A percentile compares a stretch with the other conserved stretches of the same genome.
phyloP scores from a whole-genome alignment of 1,140 invertebrate species.

The Drosophila nigrodunni region DNA sequence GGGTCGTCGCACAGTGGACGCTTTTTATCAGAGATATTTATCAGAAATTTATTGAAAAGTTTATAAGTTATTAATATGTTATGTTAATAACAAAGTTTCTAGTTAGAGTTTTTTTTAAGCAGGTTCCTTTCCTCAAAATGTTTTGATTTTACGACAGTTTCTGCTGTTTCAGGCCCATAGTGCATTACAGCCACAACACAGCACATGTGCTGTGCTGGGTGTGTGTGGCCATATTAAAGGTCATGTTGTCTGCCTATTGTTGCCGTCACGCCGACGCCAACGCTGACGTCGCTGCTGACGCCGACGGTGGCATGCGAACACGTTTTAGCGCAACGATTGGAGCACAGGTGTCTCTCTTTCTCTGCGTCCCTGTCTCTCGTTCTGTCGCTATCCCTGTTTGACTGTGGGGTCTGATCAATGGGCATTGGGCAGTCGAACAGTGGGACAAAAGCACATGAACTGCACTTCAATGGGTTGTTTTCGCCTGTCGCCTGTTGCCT shows the following conservation, averaged over 20 bases:
- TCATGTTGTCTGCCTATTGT: slow-evolving; percentile 70
- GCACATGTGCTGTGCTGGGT: slow-evolving; percentile 29
- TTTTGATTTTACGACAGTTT: neutral
- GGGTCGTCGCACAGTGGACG: slow-evolving; percentile 22
- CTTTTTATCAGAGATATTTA: neutral
- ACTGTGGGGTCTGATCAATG: slow-evolving; percentile 30
- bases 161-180: neutral
- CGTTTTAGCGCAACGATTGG: slow-evolving; percentile 63
- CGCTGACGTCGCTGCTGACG: slow-evolving; percentile 1
- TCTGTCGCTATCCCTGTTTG: slow-evolving; percentile 3
- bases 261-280: slow-evolving; percentile 63
- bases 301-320: slow-evolving; percentile 65
- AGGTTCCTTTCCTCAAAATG: too few relatives aligned
- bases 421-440: slow-evolving; percentile 39
- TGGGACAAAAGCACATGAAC: slow-evolving; percentile 30
- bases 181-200: slow-evolving; percentile 24
- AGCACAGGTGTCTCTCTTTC: slow-evolving; percentile 68
- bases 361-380: neutral
- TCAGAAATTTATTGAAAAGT: too few relatives aligned
- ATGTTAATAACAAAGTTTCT: neutral
- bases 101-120: too few relatives aligned
- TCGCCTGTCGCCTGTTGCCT: slow-evolving; percentile 34
- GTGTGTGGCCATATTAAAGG: slow-evolving; percentile 53
- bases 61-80: neutral
- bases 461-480: slow-evolving; percentile 58